phyloP scores from a whole-genome alignment of 2,797 vertebrate species.

The Ptychadena robeensis region DNA sequence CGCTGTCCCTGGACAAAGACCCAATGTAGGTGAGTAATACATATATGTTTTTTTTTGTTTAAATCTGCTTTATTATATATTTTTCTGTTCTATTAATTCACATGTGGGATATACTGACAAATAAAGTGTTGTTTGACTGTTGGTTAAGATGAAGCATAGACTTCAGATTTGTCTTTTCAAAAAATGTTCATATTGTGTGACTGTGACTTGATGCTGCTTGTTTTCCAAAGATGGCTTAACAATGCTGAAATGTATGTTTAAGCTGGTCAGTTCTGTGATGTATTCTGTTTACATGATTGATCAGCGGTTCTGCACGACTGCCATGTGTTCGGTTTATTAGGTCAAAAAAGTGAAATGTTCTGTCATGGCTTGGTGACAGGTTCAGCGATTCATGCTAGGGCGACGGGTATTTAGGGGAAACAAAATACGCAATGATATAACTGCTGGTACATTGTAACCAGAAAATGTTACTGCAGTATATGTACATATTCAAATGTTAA shows the following conservation, averaged over 20 bases:
- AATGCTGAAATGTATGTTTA: not conserved
- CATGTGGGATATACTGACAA: no score
- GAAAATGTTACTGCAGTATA: no score
- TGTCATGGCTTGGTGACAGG: constrained; percentile 1
- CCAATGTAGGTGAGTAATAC: no score
- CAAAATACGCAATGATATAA: not conserved
- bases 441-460: not conserved
- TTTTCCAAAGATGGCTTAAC: not conserved
- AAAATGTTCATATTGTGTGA: not conserved
- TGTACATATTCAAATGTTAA: not conserved
- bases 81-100: no score
- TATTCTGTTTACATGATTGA: constrained; percentile 9
- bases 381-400: not conserved
- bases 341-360: constrained; percentile 6
- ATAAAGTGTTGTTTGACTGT: no score
- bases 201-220: not conserved
- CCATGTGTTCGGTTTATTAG: constrained; percentile 2
- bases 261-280: not conserved
- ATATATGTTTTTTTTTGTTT: no score
- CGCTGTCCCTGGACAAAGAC: no score
- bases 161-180: not conserved
- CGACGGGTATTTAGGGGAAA: not conserved
- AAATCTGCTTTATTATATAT: no score
- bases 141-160: not conserved
- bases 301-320: constrained; percentile 20